Evolutionary conservation across 2,888 invertebrate genomes (phyloP).

Genomic region (Trypoxylon attenuatum): DNA sequence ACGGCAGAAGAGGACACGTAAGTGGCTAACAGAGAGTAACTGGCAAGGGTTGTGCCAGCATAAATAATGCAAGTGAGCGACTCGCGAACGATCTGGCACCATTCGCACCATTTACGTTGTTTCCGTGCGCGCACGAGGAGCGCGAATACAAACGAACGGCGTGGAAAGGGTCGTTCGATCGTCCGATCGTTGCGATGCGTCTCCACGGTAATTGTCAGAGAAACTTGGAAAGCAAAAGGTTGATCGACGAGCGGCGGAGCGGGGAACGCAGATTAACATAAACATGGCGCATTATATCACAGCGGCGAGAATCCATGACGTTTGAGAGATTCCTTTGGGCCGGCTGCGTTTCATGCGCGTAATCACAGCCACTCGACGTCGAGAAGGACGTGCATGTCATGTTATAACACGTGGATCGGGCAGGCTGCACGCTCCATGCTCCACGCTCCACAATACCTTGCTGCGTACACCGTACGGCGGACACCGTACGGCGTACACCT

Average conservation of each 20-base stretch:
- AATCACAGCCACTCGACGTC: constrained; percentile 2
- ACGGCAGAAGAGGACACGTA: not conserved
- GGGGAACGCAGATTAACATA: constrained; percentile 24
- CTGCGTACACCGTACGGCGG: too few relatives aligned
- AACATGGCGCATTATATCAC: constrained; percentile 24
- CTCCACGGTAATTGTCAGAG: not conserved
- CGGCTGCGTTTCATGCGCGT: constrained; percentile 13
- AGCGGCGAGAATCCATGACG: not conserved
- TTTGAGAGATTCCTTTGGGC: constrained; percentile 21
- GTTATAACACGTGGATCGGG: constrained; percentile 20
- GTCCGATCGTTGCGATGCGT: not conserved
- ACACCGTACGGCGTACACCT: too few relatives aligned
- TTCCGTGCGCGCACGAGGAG: not conserved
- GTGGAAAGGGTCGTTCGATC: not conserved
- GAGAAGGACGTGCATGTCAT: constrained; percentile 10
- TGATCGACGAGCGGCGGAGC: not conserved
- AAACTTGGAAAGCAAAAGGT: not conserved
- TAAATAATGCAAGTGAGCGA: not conserved
- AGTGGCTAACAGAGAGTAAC: not conserved
- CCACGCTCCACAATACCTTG: too few relatives aligned
- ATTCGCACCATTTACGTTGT: not conserved
- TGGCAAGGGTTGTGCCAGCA: not conserved
- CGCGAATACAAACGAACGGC: not conserved
- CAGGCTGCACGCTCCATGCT: not conserved
- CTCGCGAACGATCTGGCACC: not conserved